These are phyloP conservation scores for Drepana arcuata DNA, from an alignment of 1,140 invertebrate genomes.

Conservation along the genomic window DNA sequence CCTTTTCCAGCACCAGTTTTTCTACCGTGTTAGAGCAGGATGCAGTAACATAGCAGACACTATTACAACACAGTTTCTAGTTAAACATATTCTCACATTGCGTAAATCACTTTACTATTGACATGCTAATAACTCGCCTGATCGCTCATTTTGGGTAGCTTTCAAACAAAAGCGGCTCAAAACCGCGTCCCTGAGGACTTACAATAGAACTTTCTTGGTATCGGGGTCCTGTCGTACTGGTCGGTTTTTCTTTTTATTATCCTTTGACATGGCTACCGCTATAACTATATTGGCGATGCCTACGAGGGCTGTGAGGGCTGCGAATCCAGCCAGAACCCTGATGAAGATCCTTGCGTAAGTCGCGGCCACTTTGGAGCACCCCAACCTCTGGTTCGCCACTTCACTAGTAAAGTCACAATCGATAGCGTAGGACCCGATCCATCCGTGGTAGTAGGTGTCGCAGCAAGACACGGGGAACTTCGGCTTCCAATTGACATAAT, in stretches of 20 bases:
- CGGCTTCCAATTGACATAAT: constrained; percentile 50
- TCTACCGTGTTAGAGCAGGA: too few relatives aligned
- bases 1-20: too few relatives aligned
- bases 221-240: constrained; percentile 14
- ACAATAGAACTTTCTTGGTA: constrained; percentile 50
- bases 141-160: constrained; percentile 1
- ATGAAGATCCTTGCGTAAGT: constrained; percentile 46
- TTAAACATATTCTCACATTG: too few relatives aligned
- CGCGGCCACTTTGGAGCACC: constrained; percentile 41
- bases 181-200: constrained; percentile 8
- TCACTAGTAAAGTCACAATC: constrained; percentile 56
- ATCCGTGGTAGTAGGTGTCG: constrained; percentile 50
- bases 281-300: constrained; percentile 27
- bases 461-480: constrained; percentile 54
- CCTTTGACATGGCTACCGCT: constrained; percentile 27
- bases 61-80: too few relatives aligned
- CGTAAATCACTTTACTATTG: too few relatives aligned
- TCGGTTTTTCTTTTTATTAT: constrained; percentile 23
- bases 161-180: constrained; percentile 1
- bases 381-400: constrained; percentile 53
- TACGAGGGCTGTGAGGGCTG: constrained; percentile 39
- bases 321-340: constrained; percentile 33
- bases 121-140: too few relatives aligned
- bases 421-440: constrained; percentile 39
- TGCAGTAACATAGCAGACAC: too few relatives aligned